A percentile compares a stretch with the other conserved stretches of the same genome.
phyloP scores from a whole-genome alignment of 2,113 vertebrate species.

The Prinia subflava region DNA sequence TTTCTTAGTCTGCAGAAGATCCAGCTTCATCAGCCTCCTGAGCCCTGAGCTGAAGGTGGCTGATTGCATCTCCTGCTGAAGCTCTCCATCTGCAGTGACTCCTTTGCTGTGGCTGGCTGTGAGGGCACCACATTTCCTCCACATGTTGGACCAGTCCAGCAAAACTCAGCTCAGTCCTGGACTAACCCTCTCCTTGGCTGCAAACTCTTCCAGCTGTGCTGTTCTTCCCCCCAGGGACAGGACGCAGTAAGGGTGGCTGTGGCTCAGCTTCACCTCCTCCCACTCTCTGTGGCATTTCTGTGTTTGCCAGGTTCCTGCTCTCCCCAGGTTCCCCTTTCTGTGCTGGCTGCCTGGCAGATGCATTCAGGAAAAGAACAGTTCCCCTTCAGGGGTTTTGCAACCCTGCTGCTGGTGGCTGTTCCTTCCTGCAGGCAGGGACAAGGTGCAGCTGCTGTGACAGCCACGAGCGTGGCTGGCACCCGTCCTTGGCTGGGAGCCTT shows the following conservation, averaged over 20 bases:
- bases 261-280: neutral
- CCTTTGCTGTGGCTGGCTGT: rapidly evolving
- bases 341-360: neutral
- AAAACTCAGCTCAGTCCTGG: neutral
- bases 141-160: rapidly evolving
- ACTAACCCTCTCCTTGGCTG: neutral
- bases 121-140: neutral
- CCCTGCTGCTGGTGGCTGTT: neutral
- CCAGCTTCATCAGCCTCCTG: neutral
- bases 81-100: neutral
- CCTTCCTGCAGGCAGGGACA: neutral
- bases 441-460: neutral
- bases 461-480: neutral
- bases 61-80: neutral
- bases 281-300: neutral
- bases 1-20: neutral
- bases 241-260: neutral
- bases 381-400: conserved; percentile 15
- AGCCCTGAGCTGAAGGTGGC: neutral
- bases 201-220: neutral
- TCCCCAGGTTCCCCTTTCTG: conserved; percentile 10
- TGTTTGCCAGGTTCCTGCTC: neutral
- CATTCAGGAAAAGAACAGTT: neutral
- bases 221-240: neutral
- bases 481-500: neutral